Base-by-base conservation (phyloP, 2,888 invertebrate species). In the Stenodema calcarata region DNA sequence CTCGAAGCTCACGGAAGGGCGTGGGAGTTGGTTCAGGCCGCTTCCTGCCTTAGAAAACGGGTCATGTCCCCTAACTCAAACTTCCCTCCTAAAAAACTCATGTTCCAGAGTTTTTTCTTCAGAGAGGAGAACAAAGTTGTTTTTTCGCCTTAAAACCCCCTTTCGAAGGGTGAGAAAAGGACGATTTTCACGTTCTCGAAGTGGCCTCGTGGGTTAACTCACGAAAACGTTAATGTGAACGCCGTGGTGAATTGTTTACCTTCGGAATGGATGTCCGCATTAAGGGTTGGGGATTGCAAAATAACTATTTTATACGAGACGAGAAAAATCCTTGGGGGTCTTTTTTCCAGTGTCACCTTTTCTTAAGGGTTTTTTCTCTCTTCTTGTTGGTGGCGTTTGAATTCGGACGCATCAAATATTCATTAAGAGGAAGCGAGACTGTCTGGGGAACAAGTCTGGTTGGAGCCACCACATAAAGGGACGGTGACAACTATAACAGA, bases 351-450 rank as follows among this genome's bases (percentile, higher is more conserved):
- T 7, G 35, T 35, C 35, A 4, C 18, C 27, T 6, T 16, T 73
- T n/a, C 30, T 30, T 35, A 30, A 9, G 3, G 54, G 9, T 3
- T 18, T 35, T 76, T 12, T 9, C 28, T 76, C 35, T 35, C 35
- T n/a, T n/a, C n/a, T n/a, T n/a, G n/a, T n/a, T n/a, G n/a, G n/a
- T n/a, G n/a, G n/a, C n/a, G n/a, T n/a, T n/a, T n/a, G 7, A 7
- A 35, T 35, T 35, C 35, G 2, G 35, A 54, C n/a, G 14, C 79
- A 79, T 79, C 79, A 79, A 79, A 79, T 79, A 79, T 79, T 79
- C 79, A 79, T 79, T 47, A 44, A 11, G 18, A 70, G 27, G 18
- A n/a, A n/a, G n/a, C n/a, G n/a, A n/a, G 18, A 6, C n/a, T 54
- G 35, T 35, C 35, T 2, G 2, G 35, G 35, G 35, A 35, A 35